Evolutionary conservation across 2,113 vertebrate genomes (phyloP).

Genomic region (Bothrops jararaca): DNA sequence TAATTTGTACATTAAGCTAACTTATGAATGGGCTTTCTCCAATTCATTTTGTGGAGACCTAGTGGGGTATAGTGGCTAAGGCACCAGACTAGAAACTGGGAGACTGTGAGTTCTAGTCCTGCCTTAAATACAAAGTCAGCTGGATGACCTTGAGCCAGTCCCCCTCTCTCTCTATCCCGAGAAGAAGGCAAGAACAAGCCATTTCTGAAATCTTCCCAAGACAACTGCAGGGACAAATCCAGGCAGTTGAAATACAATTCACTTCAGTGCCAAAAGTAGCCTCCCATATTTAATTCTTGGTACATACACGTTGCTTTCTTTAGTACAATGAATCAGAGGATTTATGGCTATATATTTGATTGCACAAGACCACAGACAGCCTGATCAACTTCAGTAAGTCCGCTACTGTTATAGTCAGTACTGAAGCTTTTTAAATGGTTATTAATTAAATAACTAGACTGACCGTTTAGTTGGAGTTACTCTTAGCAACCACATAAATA

Average conservation of each 20-base stretch:
- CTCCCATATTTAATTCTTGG: not conserved
- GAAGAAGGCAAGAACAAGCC: not conserved
- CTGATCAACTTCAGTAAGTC: not conserved
- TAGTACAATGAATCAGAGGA: not conserved
- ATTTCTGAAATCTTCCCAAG: not conserved
- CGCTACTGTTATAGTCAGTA: not conserved
- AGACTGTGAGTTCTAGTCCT: not conserved
- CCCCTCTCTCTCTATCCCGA: not conserved
- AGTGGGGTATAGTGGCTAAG: not conserved
- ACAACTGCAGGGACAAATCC: not conserved
- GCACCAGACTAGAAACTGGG: not conserved
- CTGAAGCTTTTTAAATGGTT: not conserved
- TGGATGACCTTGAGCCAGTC: not conserved
- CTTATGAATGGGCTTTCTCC: not conserved
- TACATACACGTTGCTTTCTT: not conserved
- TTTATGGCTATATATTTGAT: not conserved
- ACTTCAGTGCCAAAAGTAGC: not conserved
- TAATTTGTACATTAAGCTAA: too few relatives aligned
- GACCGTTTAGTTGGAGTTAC: not conserved
- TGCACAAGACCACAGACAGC: not conserved
- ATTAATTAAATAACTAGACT: not conserved
- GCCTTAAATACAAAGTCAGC: not conserved
- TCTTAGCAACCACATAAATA: not conserved
- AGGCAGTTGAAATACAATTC: not conserved
- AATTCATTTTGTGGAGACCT: not conserved